Conservation (phyloP, 2,113 vertebrate species). For the Caracal caracal region DNA sequence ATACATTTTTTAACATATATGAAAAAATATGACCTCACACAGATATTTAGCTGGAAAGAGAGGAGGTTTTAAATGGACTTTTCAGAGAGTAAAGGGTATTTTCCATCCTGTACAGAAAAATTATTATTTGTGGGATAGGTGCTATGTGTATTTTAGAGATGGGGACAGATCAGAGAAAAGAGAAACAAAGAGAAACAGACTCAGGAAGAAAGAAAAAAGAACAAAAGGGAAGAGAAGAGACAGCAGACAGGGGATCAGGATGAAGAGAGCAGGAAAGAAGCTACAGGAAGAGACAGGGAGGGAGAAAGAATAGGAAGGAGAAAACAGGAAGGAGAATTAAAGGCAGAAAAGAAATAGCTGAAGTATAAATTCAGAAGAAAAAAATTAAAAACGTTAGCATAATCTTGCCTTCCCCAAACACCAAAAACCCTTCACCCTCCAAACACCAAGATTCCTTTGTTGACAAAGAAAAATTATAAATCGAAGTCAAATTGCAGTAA, state of each 20-base stretch:
- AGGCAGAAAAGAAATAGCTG: neutral
- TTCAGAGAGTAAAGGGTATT: neutral
- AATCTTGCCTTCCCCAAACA: neutral
- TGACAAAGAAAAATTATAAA: neutral
- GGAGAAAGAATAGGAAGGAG: neutral
- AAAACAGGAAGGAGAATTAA: neutral
- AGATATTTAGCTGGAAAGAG: neutral
- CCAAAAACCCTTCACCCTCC: neutral
- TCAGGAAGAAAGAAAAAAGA: neutral
- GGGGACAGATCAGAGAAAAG: neutral
- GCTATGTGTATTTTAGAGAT: neutral
- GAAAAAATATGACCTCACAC: neutral
- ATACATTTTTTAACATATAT: neutral
- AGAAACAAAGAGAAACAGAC: neutral
- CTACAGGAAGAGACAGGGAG: fast-evolving
- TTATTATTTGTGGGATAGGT: neutral
- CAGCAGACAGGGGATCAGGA: fast-evolving
- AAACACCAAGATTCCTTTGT: neutral
- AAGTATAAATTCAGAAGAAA: neutral
- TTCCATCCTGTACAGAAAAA: neutral
- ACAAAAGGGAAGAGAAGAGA: neutral
- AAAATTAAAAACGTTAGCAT: neutral
- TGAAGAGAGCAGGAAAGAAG: neutral
- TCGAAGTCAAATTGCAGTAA: neutral
- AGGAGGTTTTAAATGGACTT: neutral